Evolutionary conservation across 2,888 invertebrate genomes (phyloP), one percentile per base, ranked within the genome.

Genomic region (Sicus ferrugineus): DNA sequence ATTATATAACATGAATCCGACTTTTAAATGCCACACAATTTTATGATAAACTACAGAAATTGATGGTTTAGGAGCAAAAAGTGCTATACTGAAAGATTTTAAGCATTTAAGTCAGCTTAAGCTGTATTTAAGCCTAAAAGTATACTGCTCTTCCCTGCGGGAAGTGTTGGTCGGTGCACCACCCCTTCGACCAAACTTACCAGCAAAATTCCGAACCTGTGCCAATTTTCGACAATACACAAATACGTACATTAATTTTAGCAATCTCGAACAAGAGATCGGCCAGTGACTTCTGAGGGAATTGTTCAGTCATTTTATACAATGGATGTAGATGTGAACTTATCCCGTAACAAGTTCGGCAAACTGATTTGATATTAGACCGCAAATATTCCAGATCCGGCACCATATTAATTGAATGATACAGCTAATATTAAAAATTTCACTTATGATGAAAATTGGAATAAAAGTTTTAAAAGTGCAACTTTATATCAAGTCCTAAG

Each of bases 221-320:
- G n/a, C 9, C 16, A 68, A 64, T 14, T 23, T 19, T 67, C 48
- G 14, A 23, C 31, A 56, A 42, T 42, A 11, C 2, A 26, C 28
- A 63, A 46, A n/a, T 31, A 54, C 77, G 46, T 38, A 78, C 79
- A 74, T 78, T 75, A 23, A 73, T 75, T 69, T 75, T 75, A 5
- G 78, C 78, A 31, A 79, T 64, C 62, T 78, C 78, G 23, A 72
- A 73, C 62, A 78, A 72, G 31, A 77, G 73, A 23, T 78, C 77
- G 16, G 70, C 68, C 19, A 75, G 62, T 16, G 68, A 62, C 31
- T 68, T 68, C 34, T 61, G n/a, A 7, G 62, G 62, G 19, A 68
- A 62, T 38, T 61, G 61, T 11, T 68, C 68, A 3, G 52, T 62
- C 16, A n/a, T 46, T 31, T 67, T 59, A 30, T 67, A 11, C 4